Percentiles rank a stretch among this genome's conserved stretches.
These are phyloP conservation scores for Ennomos fuscantarius DNA, from an alignment of 2,888 invertebrate species.

Conservation along the genomic window DNA sequence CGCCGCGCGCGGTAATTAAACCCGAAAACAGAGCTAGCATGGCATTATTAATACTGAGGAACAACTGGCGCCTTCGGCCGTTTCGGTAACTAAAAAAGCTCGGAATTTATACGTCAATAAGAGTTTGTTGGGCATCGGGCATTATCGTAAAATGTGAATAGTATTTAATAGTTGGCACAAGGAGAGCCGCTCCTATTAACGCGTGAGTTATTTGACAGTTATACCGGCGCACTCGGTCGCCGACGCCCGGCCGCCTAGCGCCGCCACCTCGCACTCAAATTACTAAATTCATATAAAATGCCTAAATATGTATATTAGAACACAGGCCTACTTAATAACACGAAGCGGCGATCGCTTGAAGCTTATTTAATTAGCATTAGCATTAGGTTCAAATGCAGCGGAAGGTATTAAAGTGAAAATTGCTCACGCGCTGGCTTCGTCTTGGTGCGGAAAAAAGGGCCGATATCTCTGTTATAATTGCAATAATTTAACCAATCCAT, in stretches of 20 bases:
- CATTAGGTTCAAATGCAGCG: conserved; percentile 4
- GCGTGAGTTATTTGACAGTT: conserved; percentile 78
- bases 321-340: conserved; percentile 19
- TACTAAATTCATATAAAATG: conserved; percentile 28
- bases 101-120: conserved; percentile 81
- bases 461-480: conserved; percentile 11
- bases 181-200: conserved; percentile 79
- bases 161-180: conserved; percentile 81
- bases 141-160: conserved; percentile 81
- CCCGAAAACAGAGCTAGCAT: conserved; percentile 74
- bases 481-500: conserved; percentile 30
- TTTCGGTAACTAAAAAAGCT: conserved; percentile 62
- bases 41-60: conserved; percentile 73
- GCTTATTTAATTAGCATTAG: conserved; percentile 34
- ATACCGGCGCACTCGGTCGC: conserved; percentile 47
- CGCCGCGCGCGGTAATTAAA: conserved; percentile 68
- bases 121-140: conserved; percentile 74
- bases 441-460: neutral
- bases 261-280: conserved; percentile 11
- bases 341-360: conserved; percentile 14
- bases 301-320: conserved; percentile 39
- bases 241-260: conserved; percentile 9
- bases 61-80: conserved; percentile 80
- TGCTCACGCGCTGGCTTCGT: neutral
- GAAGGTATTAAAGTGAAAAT: conserved; percentile 1